Evolutionary conservation across 2,797 vertebrate species (phyloP), one percentile per base, ranked within the genome.

Genomic region (Neomorphus geoffroyi): DNA sequence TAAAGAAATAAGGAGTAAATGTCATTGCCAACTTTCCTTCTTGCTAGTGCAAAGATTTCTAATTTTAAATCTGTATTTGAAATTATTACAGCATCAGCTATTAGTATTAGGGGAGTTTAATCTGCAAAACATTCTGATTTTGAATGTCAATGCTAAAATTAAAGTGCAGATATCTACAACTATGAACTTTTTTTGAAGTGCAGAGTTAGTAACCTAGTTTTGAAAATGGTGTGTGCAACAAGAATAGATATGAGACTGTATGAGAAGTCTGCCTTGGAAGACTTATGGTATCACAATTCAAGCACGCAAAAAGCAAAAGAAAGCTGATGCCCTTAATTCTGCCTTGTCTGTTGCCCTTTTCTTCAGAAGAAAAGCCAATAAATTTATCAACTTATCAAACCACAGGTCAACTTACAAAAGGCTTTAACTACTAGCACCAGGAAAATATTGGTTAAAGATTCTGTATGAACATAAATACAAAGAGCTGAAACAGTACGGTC

Each of bases 281-380:
- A 24, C 26, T 82, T 93, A 21, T 88, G 75, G 30, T 79, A 84
- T 83, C 4, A 0, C 89, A 86, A 16, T 79, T 92, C 71, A 91
- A 79, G 84, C 57, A 67, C 15, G 77, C 87, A 77, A 92, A n/a
- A 95, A 86, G 57, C 56, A 80, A 93, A 93, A 83, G 86, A 95
- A 96, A 91, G 45, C 84, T 71, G 75, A 35, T 94, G 91, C 56
- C 79, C 92, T 97, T 96, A 81, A 60, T 83, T 94, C 91, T 89
- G 85, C 75, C 66, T 96, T 95, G 75, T 86, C 92, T 93, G 26
- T 60, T 91, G 58, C 82, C 96, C 73, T 94, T 94, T 95, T 97
- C 77, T 96, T 95, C 46, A 80, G 75, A 96, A 95, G 92, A 86
- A 97, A 96, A 94, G 91, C 92, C 75, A 90, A 58, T 87, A 94